Conservation (phyloP, 2,113 vertebrate genomes). For the Setophaga kirtlandii region DNA sequence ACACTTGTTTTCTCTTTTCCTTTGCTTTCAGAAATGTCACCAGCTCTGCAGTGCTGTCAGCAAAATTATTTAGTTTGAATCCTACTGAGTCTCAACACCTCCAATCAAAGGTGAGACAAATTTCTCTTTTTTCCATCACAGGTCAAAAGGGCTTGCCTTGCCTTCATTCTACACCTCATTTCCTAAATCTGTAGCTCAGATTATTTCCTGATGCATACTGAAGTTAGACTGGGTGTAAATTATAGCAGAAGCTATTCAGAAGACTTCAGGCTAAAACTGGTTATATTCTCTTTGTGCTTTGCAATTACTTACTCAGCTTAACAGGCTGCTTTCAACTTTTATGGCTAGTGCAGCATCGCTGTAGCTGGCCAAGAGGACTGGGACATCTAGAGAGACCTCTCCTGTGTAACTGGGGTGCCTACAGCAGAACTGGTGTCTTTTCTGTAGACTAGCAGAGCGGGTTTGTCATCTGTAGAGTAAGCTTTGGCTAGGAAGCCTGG, state of each 20-base stretch:
- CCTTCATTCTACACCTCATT: background rate
- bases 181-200: background rate
- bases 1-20: background rate
- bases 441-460: background rate
- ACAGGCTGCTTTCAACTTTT: background rate
- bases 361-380: background rate
- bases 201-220: conserved; percentile 1
- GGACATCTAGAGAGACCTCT: background rate
- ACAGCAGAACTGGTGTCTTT: background rate
- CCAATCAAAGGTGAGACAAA: background rate
- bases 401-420: background rate
- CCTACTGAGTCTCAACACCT: background rate
- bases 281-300: background rate
- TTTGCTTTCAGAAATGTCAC: background rate
- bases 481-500: conserved; percentile 31
- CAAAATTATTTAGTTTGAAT: background rate
- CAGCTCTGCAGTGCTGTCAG: background rate
- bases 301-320: background rate
- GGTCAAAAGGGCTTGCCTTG: background rate
- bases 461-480: conserved; percentile 13
- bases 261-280: background rate
- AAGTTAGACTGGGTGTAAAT: background rate
- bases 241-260: conserved; percentile 8
- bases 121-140: background rate
- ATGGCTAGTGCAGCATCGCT: background rate